Conservation (phyloP, 2,113 vertebrate genomes). For the Saccopteryx leptura region DNA sequence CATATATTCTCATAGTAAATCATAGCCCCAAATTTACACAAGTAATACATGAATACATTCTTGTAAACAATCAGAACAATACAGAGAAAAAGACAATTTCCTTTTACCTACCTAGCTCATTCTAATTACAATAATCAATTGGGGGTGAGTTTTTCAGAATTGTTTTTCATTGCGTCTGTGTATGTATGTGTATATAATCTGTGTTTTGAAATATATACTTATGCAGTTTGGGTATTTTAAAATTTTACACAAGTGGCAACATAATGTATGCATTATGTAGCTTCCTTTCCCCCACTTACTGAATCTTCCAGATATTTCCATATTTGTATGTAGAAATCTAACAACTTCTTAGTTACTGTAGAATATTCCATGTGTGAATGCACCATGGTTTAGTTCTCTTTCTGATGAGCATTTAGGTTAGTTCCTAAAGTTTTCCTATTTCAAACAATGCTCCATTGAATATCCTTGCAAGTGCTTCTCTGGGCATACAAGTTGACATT, state of each 20-base stretch:
- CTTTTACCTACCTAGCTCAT: neutral
- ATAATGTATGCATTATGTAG: neutral
- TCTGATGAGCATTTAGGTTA: conserved; percentile 19
- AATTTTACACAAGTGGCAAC: neutral
- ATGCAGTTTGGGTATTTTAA: neutral
- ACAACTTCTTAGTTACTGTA: neutral
- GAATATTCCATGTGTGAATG: neutral
- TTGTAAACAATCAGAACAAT: conserved; percentile 38
- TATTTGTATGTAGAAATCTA: neutral
- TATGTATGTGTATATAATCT: neutral
- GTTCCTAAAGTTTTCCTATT: neutral
- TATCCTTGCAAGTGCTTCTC: neutral
- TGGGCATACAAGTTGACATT: neutral
- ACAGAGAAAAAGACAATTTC: neutral
- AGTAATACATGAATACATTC: neutral
- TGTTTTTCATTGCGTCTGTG: neutral
- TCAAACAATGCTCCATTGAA: neutral
- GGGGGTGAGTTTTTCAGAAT: neutral
- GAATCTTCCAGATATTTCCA: neutral
- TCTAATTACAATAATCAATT: neutral
- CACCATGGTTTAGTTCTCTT: neutral
- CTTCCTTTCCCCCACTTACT: neutral
- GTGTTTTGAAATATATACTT: neutral
- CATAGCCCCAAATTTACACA: conserved; percentile 23
- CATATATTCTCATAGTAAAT: conserved; percentile 2